phyloP scores from a whole-genome alignment of 1,140 invertebrate species.

The Ceratosolen fusciceps region DNA sequence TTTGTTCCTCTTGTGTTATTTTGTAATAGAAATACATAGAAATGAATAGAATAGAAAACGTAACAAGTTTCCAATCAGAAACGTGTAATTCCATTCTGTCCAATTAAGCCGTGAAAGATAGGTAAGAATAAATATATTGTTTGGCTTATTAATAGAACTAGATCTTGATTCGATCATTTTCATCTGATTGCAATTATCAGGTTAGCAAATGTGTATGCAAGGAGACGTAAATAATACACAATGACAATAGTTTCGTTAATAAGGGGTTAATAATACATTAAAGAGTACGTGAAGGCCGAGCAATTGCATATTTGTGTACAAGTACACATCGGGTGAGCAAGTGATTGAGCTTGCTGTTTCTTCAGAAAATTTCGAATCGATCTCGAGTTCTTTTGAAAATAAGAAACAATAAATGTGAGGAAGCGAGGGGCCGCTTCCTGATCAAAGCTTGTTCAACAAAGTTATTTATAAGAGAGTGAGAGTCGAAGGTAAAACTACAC shows the following conservation, averaged over 20 bases:
- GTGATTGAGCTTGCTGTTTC: too few relatives aligned
- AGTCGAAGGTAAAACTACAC: not conserved
- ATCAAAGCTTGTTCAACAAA: not conserved
- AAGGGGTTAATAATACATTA: too few relatives aligned
- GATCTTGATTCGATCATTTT: not conserved
- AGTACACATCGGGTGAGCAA: too few relatives aligned
- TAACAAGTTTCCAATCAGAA: not conserved
- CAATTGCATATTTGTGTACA: too few relatives aligned
- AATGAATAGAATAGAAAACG: not conserved
- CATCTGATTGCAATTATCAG: too few relatives aligned
- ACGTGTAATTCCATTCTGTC: not conserved
- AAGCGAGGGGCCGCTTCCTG: not conserved
- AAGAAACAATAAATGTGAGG: slow-evolving; percentile 4
- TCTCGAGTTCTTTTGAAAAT: not conserved
- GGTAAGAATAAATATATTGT: not conserved
- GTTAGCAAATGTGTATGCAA: too few relatives aligned
- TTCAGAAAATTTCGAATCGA: not conserved
- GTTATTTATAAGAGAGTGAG: not conserved
- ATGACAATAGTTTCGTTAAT: too few relatives aligned
- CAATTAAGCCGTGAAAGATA: not conserved
- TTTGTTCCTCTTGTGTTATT: too few relatives aligned
- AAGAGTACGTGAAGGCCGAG: too few relatives aligned
- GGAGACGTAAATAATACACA: too few relatives aligned
- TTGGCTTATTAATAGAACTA: slow-evolving; percentile 15
- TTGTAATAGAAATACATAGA: too few relatives aligned